Evolutionary conservation across 2,113 vertebrate species (phyloP).

Genomic region (Megalops atlanticus): DNA sequence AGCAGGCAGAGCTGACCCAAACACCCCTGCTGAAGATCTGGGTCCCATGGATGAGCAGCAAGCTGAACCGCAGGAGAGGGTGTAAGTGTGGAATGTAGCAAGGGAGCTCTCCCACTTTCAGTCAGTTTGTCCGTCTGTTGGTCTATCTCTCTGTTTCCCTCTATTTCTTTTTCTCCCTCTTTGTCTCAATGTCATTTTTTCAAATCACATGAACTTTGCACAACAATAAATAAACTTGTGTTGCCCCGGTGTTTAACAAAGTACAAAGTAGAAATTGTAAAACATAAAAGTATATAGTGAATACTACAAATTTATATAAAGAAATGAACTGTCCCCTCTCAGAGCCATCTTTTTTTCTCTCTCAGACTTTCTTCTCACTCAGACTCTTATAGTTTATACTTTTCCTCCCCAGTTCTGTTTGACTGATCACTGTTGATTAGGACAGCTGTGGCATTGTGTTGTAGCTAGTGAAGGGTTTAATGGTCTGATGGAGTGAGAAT

Average conservation of each 20-base stretch:
- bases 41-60: constrained; percentile 74
- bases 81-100: constrained; percentile 82
- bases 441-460: neutral
- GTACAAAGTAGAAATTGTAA: no score
- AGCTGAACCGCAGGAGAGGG: constrained; percentile 70
- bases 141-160: no score
- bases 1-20: constrained; percentile 78
- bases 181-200: neutral
- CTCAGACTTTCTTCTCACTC: neutral
- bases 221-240: no score
- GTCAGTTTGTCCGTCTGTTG: no score
- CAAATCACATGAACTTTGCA: neutral
- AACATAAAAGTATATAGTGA: no score
- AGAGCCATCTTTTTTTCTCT: neutral
- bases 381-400: no score
- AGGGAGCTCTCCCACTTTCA: no score
- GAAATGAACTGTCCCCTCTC: no score
- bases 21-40: constrained; percentile 84
- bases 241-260: no score
- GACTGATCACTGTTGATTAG: neutral
- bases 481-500: neutral
- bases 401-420: no score
- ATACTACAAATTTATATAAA: no score
- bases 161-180: neutral
- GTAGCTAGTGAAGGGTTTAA: no score